These are phyloP conservation scores for Amblyornis subalaris DNA, from an alignment of 2,113 vertebrate genomes.

Conservation along the genomic window DNA sequence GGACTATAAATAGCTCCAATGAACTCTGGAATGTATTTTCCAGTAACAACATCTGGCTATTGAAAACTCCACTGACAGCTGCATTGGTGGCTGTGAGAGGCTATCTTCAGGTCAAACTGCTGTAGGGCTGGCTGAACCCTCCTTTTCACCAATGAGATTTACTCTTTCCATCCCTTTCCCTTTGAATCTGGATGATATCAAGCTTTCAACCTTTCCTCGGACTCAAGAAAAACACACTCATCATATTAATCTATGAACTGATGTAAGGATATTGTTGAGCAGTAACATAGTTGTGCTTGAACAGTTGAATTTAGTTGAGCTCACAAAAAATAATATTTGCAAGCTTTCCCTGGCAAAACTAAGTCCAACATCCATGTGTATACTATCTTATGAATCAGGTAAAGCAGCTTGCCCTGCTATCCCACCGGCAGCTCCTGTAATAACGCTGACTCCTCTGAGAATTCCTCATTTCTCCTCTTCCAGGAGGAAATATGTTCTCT, in stretches of 20 bases:
- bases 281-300: background rate
- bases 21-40: conserved; percentile 57
- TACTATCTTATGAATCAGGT: background rate
- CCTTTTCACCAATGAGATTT: conserved; percentile 23
- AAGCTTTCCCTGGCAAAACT: background rate
- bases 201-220: conserved; percentile 11
- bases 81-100: conserved; percentile 46
- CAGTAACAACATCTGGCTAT: conserved; percentile 69
- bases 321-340: background rate
- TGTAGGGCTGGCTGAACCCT: conserved; percentile 60
- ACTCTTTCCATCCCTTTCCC: conserved; percentile 18
- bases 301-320: background rate
- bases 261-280: background rate
- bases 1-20: conserved; percentile 58
- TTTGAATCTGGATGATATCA: conserved; percentile 53
- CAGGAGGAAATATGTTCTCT: background rate
- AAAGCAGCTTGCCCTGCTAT: background rate
- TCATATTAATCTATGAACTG: background rate
- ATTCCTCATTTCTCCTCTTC: background rate
- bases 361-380: background rate
- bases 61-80: conserved; percentile 61
- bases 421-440: background rate
- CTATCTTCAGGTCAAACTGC: conserved; percentile 65
- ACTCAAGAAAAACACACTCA: conserved; percentile 13
- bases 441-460: background rate